Base-by-base conservation (phyloP, 2,888 invertebrate species). In the Drosophila anceps region DNA sequence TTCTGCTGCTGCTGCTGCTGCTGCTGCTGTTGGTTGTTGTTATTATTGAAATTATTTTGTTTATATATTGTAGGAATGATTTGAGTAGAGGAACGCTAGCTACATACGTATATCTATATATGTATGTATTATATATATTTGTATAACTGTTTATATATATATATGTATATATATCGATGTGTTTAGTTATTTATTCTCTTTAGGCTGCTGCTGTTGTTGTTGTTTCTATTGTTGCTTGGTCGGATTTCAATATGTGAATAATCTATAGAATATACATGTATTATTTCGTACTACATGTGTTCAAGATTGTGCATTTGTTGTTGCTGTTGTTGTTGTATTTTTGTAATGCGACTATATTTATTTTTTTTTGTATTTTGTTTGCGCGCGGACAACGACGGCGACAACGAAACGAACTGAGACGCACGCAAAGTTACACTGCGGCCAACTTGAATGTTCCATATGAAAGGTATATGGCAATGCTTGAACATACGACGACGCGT, bases 71-170 rank as follows among this genome's bases (percentile, higher is more conserved):
- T 88, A 88, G 88, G 88, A 88, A 88, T 88, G 88, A 79, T 90
- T 82, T 88, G 88, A 88, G 82, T 87, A 82, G 76, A 88, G 88
- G 88, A 88, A 88, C 88, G 88, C 88, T 84, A 84, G 81, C 84
- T 84, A 75, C 74, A 75, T 69, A 64, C 72, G 69, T 69, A 62
- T 71, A 62, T 69, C 33, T 69, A 20, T 66, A 48, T 62, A 41
- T 69, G 50, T 44, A 46, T 67, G 53, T 43, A 53, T 67, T 53
- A 13, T 39, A 54, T 35, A 24, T 27, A 54, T 54, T 37, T 54
- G 37, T 54, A 41, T 64, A 46, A 60, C 53, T 71, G 57, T 53
- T 48, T 57, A 29, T 59, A 44, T 73, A 51, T 66, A 31, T 24
- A 4, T 24, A 24, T 57, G 27, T 59, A 44, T 73, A 51, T 66